A percentile compares a stretch with the other conserved stretches of the same genome.
phyloP scores from a whole-genome alignment of 2,888 invertebrate genomes.

The Nematopogon swammerdamellus region DNA sequence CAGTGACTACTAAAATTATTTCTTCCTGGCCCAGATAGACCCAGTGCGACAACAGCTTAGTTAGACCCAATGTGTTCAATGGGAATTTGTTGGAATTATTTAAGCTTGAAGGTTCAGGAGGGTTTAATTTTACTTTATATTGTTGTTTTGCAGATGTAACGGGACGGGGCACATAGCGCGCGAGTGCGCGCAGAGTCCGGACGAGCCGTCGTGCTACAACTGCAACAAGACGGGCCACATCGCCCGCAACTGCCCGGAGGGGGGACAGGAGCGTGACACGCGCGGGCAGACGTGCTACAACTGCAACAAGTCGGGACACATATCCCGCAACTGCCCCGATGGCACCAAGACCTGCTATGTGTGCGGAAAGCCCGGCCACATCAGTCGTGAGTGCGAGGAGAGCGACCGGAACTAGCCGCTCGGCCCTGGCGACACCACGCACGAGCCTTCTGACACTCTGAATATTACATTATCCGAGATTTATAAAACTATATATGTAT shows the following conservation, averaged over 20 bases:
- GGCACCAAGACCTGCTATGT: constrained; percentile 88
- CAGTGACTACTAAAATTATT: no score
- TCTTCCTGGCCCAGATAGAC: no score
- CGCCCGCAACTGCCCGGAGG: constrained; percentile 80
- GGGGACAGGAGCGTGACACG: constrained; percentile 53
- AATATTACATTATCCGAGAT: constrained; percentile 1
- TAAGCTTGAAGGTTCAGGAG: no score
- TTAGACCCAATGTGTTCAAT: no score
- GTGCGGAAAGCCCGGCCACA: constrained; percentile 88
- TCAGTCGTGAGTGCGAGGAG: constrained; percentile 87
- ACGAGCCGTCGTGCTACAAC: constrained; percentile 89
- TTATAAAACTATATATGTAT: constrained; percentile 35
- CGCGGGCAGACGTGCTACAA: constrained; percentile 86
- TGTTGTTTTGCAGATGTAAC: constrained; percentile 67
- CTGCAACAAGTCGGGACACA: constrained; percentile 92
- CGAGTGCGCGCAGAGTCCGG: constrained; percentile 82
- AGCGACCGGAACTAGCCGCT: constrained; percentile 62
- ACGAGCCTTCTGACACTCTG: constrained; percentile 5
- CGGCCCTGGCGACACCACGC: constrained; percentile 13
- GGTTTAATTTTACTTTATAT: no score
- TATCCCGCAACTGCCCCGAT: constrained; percentile 82
- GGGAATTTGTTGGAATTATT: no score
- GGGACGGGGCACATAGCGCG: constrained; percentile 92
- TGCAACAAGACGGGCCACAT: constrained; percentile 94
- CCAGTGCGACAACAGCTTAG: no score